phyloP scores from a whole-genome alignment of 2,113 vertebrate species.

The Cyanocitta stelleri region DNA sequence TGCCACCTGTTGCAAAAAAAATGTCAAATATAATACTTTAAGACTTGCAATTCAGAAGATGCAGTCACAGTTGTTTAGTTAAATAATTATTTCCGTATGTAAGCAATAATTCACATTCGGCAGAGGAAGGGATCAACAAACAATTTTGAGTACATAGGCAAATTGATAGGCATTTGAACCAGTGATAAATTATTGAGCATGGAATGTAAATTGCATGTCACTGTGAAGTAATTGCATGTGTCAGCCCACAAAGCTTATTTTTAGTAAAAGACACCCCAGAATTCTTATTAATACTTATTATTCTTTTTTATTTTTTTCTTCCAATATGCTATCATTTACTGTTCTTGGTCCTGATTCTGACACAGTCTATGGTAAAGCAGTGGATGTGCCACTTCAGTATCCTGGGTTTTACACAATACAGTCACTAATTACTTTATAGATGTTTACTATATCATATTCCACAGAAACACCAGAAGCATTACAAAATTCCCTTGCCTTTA shows the following conservation, averaged over 20 bases:
- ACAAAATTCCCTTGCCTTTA: neutral
- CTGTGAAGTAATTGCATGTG: neutral
- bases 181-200: neutral
- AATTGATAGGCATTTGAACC: neutral
- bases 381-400: neutral
- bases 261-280: neutral
- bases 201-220: neutral
- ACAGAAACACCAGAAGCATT: neutral
- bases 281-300: neutral
- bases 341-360: neutral
- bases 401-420: neutral
- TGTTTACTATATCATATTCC: neutral
- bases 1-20: neutral
- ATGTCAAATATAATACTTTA: neutral
- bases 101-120: neutral
- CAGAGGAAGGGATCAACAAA: neutral
- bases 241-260: neutral
- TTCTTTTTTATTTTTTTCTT: neutral
- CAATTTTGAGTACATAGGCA: neutral
- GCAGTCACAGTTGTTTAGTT: neutral
- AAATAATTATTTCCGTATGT: neutral
- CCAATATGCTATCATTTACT: neutral
- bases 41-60: neutral
- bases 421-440: neutral
- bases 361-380: neutral